Conservation (phyloP, 2,113 vertebrate genomes). For the Opisthocomus hoazin region DNA sequence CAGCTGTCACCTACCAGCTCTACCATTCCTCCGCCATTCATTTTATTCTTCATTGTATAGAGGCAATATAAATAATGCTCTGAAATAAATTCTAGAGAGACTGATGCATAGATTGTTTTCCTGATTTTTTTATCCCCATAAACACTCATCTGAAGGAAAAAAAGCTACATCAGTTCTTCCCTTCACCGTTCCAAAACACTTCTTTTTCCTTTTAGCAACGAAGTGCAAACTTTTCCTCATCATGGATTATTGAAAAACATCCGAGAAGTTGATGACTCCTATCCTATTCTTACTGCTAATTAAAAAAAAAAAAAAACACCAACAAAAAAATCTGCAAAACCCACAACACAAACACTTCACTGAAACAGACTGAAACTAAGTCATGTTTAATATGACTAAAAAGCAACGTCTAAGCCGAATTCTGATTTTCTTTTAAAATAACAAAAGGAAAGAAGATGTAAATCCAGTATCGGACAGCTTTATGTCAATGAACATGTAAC, state of each 20-base stretch:
- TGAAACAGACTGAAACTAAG: not conserved
- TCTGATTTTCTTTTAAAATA: not conserved
- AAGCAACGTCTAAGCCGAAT: not conserved
- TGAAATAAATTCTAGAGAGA: not conserved
- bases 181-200: not conserved
- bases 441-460: not conserved
- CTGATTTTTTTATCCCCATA: fast-evolving
- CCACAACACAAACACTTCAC: not conserved
- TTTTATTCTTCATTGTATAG: not conserved
- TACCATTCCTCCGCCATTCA: not conserved
- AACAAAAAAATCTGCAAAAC: not conserved
- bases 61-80: not conserved
- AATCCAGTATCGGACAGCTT: not conserved
- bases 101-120: not conserved
- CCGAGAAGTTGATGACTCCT: not conserved
- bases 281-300: not conserved
- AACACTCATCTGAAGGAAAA: not conserved
- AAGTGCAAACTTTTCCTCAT: not conserved
- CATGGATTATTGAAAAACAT: not conserved
- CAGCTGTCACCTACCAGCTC: not conserved
- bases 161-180: not conserved
- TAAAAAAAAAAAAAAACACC: not conserved
- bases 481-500: not conserved
- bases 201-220: not conserved
- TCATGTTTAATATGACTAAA: not conserved